Conservation (phyloP, 2,797 vertebrate genomes). For the Sciurus vulgaris region DNA sequence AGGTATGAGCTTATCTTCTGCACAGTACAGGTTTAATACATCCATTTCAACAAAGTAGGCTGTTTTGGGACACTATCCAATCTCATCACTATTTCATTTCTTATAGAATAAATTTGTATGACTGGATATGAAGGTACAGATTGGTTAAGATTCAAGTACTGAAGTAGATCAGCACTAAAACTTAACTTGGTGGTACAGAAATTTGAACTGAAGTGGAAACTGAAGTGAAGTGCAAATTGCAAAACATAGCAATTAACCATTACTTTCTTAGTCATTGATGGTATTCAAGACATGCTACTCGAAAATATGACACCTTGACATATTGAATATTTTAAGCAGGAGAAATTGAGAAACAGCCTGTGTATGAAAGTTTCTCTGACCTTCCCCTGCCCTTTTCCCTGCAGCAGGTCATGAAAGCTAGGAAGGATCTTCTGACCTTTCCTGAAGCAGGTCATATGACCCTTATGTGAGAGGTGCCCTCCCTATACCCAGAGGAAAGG, state of each 20-base stretch:
- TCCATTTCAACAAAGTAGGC: background rate
- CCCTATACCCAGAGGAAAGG: background rate
- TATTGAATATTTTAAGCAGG: background rate
- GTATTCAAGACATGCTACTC: background rate
- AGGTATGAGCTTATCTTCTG: background rate
- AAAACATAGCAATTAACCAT: constrained; percentile 67
- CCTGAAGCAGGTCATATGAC: background rate
- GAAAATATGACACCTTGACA: background rate
- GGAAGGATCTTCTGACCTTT: background rate
- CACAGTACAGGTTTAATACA: constrained; percentile 40
- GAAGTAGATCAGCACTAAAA: constrained; percentile 63
- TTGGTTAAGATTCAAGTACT: constrained; percentile 13
- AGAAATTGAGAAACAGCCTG: background rate
- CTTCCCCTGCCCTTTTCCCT: background rate
- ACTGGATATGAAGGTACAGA: constrained; percentile 14
- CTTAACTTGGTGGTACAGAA: constrained; percentile 35
- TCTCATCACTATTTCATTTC: constrained; percentile 3
- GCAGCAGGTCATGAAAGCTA: background rate
- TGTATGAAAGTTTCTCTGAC: background rate
- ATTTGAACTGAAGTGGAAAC: constrained; percentile 60
- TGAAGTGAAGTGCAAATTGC: constrained; percentile 48
- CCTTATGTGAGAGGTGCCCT: background rate
- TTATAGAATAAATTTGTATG: constrained; percentile 48
- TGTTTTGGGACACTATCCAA: background rate
- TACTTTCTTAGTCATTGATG: constrained; percentile 11